phyloP scores from a whole-genome alignment of 2,797 vertebrate species.

The Pampus argenteus region DNA sequence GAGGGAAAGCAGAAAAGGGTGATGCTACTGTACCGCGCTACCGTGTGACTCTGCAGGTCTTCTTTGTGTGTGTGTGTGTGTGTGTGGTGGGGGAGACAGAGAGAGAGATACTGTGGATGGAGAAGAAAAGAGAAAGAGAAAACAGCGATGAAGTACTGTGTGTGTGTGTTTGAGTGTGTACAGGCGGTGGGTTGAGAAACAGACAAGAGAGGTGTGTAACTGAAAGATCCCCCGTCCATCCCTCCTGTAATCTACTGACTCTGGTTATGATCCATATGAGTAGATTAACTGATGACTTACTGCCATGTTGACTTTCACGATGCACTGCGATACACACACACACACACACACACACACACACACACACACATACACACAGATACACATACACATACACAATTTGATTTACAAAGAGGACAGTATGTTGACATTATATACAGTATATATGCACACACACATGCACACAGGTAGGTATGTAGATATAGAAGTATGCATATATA shows the following conservation, averaged over 20 bases:
- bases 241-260: conserved; percentile 55
- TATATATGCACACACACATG: neutral
- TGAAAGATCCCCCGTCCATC: conserved; percentile 39
- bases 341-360: neutral
- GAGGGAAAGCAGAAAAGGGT: conserved; percentile 35
- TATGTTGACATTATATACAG: neutral
- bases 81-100: conserved; percentile 22
- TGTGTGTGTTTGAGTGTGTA: neutral
- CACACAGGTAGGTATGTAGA: neutral
- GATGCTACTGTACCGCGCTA: conserved; percentile 28
- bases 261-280: conserved; percentile 51
- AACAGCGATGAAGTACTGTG: conserved; percentile 33
- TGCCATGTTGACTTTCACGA: conserved; percentile 47
- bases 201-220: conserved; percentile 42
- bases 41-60: conserved; percentile 73
- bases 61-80: conserved; percentile 68
- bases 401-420: conserved; percentile 12
- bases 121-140: conserved; percentile 23
- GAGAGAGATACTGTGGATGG: conserved; percentile 29
- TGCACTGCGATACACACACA: conserved; percentile 23
- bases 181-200: neutral
- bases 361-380: conserved; percentile 8
- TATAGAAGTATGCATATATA: neutral
- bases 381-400: conserved; percentile 4
- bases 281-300: conserved; percentile 61